Conservation (phyloP, 2,797 vertebrate species). For the Sebastes elongatus region DNA sequence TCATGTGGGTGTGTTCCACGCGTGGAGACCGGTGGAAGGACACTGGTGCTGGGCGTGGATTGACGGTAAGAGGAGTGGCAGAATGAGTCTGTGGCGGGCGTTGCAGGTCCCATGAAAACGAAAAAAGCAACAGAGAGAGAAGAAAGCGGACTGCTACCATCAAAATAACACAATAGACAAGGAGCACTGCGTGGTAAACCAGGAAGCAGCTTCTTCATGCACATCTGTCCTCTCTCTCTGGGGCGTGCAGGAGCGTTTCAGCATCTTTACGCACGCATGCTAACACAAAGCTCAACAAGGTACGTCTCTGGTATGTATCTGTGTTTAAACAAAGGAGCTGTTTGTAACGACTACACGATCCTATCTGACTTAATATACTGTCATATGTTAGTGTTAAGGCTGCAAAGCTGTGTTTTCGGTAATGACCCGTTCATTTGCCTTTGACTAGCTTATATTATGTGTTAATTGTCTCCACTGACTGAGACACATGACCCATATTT, state of each 20-base stretch:
- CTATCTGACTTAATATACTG: background rate
- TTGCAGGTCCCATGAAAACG: background rate
- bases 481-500: background rate
- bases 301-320: conserved; percentile 5
- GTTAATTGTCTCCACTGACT: background rate
- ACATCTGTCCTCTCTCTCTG: background rate
- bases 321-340: background rate
- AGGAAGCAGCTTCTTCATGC: background rate
- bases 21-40: background rate
- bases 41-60: conserved; percentile 54
- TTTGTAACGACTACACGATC: background rate
- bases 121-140: fast-evolving
- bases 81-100: background rate
- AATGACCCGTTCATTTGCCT: background rate
- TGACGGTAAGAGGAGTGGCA: conserved; percentile 14
- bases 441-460: too few species aligned
- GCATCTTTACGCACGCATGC: conserved; percentile 22
- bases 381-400: background rate
- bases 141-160: background rate
- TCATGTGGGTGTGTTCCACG: conserved; percentile 35
- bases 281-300: conserved; percentile 30
- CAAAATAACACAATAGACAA: background rate
- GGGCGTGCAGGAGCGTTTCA: background rate
- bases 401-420: background rate
- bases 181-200: background rate